A percentile compares a stretch with the other conserved stretches of the same genome.
Evolutionary conservation across 2,113 vertebrate genomes (phyloP).

Genomic region (Eolophus roseicapilla): DNA sequence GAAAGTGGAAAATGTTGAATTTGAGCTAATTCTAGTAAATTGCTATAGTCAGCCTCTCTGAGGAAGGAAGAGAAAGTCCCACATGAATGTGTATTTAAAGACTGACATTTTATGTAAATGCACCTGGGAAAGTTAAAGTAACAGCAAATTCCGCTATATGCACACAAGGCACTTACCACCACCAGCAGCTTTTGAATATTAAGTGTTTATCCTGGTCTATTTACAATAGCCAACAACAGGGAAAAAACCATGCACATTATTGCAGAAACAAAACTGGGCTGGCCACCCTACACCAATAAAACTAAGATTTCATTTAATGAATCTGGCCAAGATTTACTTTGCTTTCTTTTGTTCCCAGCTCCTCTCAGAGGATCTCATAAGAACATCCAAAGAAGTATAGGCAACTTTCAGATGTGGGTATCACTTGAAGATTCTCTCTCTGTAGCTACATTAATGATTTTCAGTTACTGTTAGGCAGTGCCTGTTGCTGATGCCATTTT

Average conservation of each 20-base stretch:
- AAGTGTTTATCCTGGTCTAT: neutral
- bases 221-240: neutral
- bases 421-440: neutral
- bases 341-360: neutral
- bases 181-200: neutral
- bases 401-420: neutral
- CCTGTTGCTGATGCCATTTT: neutral
- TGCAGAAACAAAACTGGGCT: neutral
- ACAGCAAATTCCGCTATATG: neutral
- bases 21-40: neutral
- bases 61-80: neutral
- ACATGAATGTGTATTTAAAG: neutral
- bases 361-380: neutral
- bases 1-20: neutral
- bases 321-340: neutral
- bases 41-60: neutral
- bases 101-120: neutral
- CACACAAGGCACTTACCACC: rapidly evolving
- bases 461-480: neutral
- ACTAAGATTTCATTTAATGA: neutral
- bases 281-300: neutral
- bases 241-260: neutral
- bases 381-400: neutral
- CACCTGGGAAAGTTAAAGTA: neutral
- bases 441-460: neutral